Evolutionary conservation across 2,888 invertebrate genomes (phyloP).

Genomic region (Tyria jacobaeae): DNA sequence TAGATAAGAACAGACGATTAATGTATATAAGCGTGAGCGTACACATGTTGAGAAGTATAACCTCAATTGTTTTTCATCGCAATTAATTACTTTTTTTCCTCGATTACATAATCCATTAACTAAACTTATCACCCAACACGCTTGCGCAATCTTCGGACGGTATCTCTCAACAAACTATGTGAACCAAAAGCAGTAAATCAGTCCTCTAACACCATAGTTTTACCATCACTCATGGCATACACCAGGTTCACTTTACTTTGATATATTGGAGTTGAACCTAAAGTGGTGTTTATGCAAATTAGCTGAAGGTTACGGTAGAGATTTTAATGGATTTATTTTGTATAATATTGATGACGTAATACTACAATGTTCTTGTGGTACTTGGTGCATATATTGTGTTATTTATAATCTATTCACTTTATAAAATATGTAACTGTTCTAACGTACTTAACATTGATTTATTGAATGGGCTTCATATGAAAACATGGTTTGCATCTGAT

Average conservation of each 20-base stretch:
- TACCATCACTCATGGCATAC: constrained; percentile 25
- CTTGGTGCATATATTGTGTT: background rate
- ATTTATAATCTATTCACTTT: background rate
- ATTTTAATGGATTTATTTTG: constrained; percentile 24
- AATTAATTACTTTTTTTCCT: background rate
- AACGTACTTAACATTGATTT: background rate
- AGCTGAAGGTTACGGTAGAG: background rate
- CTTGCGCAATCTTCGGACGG: constrained; percentile 1
- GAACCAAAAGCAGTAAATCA: constrained; percentile 23
- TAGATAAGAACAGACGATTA: no score
- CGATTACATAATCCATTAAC: background rate
- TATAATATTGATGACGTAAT: constrained; percentile 11
- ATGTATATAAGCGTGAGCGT: no score
- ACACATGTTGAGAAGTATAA: background rate
- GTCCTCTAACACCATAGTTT: constrained; percentile 20
- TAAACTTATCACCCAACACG: constrained; percentile 14
- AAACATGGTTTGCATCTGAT: background rate
- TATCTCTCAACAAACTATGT: constrained; percentile 16
- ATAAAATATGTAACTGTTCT: background rate
- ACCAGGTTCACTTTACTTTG: constrained; percentile 19
- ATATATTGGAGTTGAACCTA: constrained; percentile 22
- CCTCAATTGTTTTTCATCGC: background rate
- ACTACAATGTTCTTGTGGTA: background rate
- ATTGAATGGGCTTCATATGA: background rate
- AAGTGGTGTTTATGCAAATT: constrained; percentile 24